phyloP scores from a whole-genome alignment of 2,113 vertebrate species.

The Atlantisia rogersi region DNA sequence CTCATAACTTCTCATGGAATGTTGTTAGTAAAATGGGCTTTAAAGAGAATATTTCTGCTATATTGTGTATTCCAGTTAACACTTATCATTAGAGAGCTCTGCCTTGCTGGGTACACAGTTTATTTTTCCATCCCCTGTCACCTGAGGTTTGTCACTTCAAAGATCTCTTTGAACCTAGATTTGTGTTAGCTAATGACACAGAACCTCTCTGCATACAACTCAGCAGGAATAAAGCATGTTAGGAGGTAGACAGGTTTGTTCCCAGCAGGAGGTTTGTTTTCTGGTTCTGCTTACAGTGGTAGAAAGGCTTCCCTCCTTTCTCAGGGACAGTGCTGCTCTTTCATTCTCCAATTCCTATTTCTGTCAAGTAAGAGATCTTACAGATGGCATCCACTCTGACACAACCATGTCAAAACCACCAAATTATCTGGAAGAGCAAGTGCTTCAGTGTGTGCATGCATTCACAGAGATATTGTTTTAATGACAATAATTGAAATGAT shows the following conservation, averaged over 20 bases:
- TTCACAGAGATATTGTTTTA: background rate
- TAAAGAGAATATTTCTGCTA: background rate
- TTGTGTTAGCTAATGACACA: slow-evolving; percentile 40
- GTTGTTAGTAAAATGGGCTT: background rate
- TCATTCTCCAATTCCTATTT: background rate
- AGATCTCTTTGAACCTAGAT: slow-evolving; percentile 35
- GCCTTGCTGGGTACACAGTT: background rate
- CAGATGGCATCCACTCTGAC: background rate
- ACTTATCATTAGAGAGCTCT: background rate
- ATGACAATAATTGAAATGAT: background rate
- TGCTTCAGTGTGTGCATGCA: background rate
- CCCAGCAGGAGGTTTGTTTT: slow-evolving; percentile 7
- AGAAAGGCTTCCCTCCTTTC: background rate
- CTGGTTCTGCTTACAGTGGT: background rate
- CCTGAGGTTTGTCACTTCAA: slow-evolving; percentile 47
- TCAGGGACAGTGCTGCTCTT: background rate
- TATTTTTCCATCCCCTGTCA: slow-evolving; percentile 21
- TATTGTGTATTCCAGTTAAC: background rate
- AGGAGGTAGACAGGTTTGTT: slow-evolving; percentile 9
- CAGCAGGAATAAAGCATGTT: background rate
- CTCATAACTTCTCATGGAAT: background rate
- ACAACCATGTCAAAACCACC: background rate
- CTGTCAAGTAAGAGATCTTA: background rate
- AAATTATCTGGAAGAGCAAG: background rate
- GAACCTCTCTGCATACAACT: background rate